These are phyloP conservation scores for Junonia oenone DNA, from an alignment of 2,888 invertebrate species.

Conservation along the genomic window DNA sequence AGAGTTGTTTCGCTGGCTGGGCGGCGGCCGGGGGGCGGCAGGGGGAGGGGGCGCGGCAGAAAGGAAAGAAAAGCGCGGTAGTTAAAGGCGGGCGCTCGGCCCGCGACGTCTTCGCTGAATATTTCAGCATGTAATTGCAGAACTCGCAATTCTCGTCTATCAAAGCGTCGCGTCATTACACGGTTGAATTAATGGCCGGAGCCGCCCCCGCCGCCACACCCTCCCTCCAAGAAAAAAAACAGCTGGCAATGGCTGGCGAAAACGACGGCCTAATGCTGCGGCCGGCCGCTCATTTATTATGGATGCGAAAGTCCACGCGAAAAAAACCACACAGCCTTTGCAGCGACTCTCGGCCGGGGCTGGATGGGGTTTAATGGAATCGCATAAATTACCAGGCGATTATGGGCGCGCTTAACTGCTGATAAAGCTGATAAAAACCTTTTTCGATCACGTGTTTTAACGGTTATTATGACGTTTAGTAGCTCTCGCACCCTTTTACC, in stretches of 20 bases:
- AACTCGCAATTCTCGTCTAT: slow-evolving; percentile 42
- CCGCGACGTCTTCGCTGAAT: slow-evolving; percentile 43
- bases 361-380: slow-evolving; percentile 32
- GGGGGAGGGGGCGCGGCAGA: slow-evolving; percentile 14
- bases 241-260: slow-evolving; percentile 35
- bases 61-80: slow-evolving; percentile 30
- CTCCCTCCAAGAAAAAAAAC: slow-evolving; percentile 30
- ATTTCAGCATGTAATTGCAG: slow-evolving; percentile 58
- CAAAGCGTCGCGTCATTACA: slow-evolving; percentile 45
- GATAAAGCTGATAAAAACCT: slow-evolving; percentile 28
- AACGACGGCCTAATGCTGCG: slow-evolving; percentile 33
- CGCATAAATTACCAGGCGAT: slow-evolving; percentile 33
- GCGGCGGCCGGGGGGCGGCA: neutral
- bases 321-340: slow-evolving; percentile 35
- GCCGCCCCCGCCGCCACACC: slow-evolving; percentile 19
- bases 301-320: slow-evolving; percentile 42
- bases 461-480: slow-evolving; percentile 25
- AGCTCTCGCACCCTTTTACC: slow-evolving; percentile 12
- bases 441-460: slow-evolving; percentile 26
- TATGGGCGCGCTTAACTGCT: slow-evolving; percentile 28
- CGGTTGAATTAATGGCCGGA: slow-evolving; percentile 40
- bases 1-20: slow-evolving; percentile 18
- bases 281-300: slow-evolving; percentile 55
- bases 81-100: slow-evolving; percentile 28
- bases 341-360: slow-evolving; percentile 20